Evolutionary conservation across 92 coral and sea anemone genomes (phyloP).

Genomic region (Siderastrea siderea): DNA sequence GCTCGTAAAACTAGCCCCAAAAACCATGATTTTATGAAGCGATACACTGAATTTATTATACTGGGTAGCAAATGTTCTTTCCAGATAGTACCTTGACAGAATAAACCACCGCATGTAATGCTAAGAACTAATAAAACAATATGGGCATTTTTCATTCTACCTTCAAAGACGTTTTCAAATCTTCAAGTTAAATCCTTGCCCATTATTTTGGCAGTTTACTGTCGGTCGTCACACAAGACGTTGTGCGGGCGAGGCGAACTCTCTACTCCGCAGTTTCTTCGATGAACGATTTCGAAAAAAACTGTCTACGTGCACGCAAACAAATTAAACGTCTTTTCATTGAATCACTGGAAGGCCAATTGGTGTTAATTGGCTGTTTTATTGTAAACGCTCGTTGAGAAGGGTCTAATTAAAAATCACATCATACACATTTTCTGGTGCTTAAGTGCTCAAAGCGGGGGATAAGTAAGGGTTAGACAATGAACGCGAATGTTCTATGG

Average conservation of each 20-base stretch:
- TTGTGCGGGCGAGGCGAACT: not conserved
- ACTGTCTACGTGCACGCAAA: not conserved
- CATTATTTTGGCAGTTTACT: not conserved
- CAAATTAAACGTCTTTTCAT: not conserved
- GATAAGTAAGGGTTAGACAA: not conserved
- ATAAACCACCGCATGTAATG: too few relatives aligned
- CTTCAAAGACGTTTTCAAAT: not conserved
- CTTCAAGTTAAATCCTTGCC: not conserved
- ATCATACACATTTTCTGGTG: not conserved
- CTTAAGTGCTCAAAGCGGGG: not conserved
- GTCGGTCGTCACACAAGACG: not conserved
- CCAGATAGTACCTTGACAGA: too few relatives aligned
- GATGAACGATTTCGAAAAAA: not conserved
- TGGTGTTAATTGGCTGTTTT: slow-evolving; percentile 16
- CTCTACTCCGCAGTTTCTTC: not conserved
- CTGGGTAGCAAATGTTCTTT: too few relatives aligned
- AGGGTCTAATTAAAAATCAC: slow-evolving; percentile 1
- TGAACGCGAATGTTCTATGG: not conserved
- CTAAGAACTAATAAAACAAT: not conserved
- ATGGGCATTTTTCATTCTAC: not conserved
- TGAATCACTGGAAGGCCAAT: not conserved
- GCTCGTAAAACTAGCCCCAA: not conserved
- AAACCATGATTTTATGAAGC: not conserved
- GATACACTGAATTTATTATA: not conserved
- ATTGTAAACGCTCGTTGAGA: slow-evolving; percentile 4